Percentiles rank a stretch among this genome's conserved stretches.
Conservation (phyloP, 2,113 vertebrate genomes). For the Microcebus jonahi region DNA sequence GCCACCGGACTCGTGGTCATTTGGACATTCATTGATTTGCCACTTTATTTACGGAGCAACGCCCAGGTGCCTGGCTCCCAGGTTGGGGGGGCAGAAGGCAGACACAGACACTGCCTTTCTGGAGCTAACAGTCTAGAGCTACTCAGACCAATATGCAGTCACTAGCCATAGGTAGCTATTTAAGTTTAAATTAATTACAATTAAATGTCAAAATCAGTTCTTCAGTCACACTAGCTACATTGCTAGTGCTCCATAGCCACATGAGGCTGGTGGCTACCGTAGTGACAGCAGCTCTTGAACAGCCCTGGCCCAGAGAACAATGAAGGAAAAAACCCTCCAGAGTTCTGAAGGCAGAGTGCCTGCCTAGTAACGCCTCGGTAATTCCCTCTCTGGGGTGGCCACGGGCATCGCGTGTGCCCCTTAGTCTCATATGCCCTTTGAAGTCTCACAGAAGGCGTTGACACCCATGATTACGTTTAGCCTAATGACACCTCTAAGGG, state of each 20-base stretch:
- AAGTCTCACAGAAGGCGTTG: neutral
- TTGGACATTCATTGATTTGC: neutral
- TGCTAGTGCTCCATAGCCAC: neutral
- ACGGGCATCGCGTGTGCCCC: fast-evolving
- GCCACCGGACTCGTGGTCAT: neutral
- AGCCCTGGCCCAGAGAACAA: neutral
- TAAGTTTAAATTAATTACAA: neutral
- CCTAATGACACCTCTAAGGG: neutral
- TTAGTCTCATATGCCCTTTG: neutral
- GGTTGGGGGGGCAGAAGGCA: neutral
- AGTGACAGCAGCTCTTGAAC: neutral
- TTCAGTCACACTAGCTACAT: neutral
- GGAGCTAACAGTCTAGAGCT: neutral
- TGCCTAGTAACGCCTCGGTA: too few species aligned
- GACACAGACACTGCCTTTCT: too few species aligned
- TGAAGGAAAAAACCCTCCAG: neutral
- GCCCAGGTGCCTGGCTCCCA: neutral
- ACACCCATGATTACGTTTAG: neutral
- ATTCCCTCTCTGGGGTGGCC: neutral
- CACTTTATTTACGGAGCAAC: neutral
- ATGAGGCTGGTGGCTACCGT: neutral
- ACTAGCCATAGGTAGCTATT: neutral
- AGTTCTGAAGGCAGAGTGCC: neutral
- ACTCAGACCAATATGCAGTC: neutral
- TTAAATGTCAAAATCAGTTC: neutral